Percentiles rank a stretch among this genome's conserved stretches.
Evolutionary conservation across 2,888 invertebrate species (phyloP).

Genomic region (Alentia gelatinosa): DNA sequence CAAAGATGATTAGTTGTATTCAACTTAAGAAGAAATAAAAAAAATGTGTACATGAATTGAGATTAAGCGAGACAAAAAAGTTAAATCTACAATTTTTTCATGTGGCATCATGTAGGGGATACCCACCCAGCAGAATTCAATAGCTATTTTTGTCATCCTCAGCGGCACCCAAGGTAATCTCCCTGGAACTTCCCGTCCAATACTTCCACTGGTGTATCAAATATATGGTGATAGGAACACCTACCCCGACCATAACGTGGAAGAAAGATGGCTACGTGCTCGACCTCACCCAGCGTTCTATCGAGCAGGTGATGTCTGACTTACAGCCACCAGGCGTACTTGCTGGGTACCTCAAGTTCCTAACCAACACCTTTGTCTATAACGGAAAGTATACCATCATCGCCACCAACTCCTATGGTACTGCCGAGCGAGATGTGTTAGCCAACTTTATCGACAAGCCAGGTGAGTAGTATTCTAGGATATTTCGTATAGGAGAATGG

Average conservation of each 20-base stretch:
- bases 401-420: conserved; percentile 69
- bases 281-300: not conserved
- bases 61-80: too few species aligned
- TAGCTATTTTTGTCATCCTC: too few species aligned
- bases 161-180: not conserved
- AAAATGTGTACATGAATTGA: too few species aligned
- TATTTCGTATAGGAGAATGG: not conserved
- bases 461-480: not conserved
- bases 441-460: conserved; percentile 25
- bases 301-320: not conserved
- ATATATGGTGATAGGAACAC: conserved; percentile 18
- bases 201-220: conserved; percentile 43
- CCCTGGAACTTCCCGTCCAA: not conserved
- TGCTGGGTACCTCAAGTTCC: not conserved
- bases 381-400: conserved; percentile 71
- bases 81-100: too few species aligned
- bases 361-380: conserved; percentile 62
- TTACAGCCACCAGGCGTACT: not conserved
- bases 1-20: too few species aligned
- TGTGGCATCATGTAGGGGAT: too few species aligned
- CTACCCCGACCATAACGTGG: conserved; percentile 41
- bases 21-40: too few species aligned
- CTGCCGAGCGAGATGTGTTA: conserved; percentile 51
- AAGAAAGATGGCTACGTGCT: conserved; percentile 38
- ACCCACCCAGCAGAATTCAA: too few species aligned